Evolutionary conservation across 2,888 invertebrate species (phyloP), one percentile per base, ranked within the genome.

Genomic region (Gerosis bhagava): DNA sequence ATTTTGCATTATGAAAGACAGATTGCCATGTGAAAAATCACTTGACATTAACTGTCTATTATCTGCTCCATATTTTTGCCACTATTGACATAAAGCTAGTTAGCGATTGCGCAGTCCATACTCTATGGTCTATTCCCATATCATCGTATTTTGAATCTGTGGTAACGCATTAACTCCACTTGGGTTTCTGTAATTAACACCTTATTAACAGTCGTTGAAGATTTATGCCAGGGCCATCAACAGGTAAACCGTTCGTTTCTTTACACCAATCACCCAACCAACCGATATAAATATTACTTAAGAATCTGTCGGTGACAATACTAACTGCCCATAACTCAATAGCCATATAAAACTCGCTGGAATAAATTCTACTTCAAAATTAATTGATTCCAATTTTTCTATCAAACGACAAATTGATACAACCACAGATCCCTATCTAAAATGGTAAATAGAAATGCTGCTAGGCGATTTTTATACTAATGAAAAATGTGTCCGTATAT

Each of bases 181-280:
- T 70, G 63, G 61, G 65, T 67, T 77, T 77, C 73, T 70, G 67
- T 81, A 79, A 81, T 79, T 77, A 79, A 73, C 71, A 63, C 70
- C 69, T 71, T 76, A 80, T 78, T 80, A 73, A 77, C 76, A 67
- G 66, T 68, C 65, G 59, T 57, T 48, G 48, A 55, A 71, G 81
- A 82, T 80, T 80, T 78, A 79, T 77, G 70, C 63, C 63, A 62
- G 56, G 56, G 49, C 57, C 55, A 56, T 62, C 56, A 60, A 72
- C 64, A 70, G 65, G 67, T 65, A 69, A 63, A 67, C 60, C 63
- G 63, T 71, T 70, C 63, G 63, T 71, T 70, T 67, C 62, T 61
- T 62, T 73, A 67, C 70, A 71, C 65, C 59, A 63, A 61, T 67
- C 62, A 48, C 46, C 54, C 53, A 55, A 57, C 60, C 65, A 63